Evolutionary conservation across 2,113 vertebrate species (phyloP).

Genomic region (Varanus komodoensis): DNA sequence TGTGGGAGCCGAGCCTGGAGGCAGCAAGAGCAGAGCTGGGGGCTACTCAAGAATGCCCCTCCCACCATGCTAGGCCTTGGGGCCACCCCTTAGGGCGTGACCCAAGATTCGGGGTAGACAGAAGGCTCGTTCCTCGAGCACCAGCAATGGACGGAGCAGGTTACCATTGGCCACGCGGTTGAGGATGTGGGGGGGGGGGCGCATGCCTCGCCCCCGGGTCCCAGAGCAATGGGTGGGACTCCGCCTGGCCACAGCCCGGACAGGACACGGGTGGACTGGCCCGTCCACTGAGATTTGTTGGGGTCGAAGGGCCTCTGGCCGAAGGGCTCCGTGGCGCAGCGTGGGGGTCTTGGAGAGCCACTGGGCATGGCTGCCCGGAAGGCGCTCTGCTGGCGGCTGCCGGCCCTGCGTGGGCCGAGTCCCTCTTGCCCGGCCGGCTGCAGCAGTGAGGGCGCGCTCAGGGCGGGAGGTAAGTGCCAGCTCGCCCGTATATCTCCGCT

Average conservation of each 20-base stretch:
- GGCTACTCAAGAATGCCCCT: no score
- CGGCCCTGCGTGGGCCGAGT: background rate
- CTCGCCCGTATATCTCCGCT: slow-evolving; percentile 27
- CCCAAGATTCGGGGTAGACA: background rate
- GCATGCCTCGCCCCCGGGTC: background rate
- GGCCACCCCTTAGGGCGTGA: background rate
- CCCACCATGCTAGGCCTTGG: background rate
- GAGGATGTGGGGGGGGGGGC: no score
- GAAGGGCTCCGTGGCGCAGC: background rate
- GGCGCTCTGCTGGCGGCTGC: no score
- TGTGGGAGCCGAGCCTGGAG: no score
- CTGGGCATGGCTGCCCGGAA: background rate
- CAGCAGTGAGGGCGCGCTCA: background rate
- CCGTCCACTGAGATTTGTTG: no score
- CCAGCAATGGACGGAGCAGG: background rate
- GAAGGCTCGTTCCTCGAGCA: no score
- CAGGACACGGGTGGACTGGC: background rate
- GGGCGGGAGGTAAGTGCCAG: background rate
- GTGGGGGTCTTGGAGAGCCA: background rate
- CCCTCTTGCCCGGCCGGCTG: background rate
- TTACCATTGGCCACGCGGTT: no score
- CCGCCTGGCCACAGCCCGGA: background rate
- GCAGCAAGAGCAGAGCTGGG: no score
- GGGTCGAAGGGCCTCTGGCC: background rate
- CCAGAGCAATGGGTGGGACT: background rate